Base-by-base conservation (phyloP, 2,888 invertebrate species). In the Mimas tiliae region DNA sequence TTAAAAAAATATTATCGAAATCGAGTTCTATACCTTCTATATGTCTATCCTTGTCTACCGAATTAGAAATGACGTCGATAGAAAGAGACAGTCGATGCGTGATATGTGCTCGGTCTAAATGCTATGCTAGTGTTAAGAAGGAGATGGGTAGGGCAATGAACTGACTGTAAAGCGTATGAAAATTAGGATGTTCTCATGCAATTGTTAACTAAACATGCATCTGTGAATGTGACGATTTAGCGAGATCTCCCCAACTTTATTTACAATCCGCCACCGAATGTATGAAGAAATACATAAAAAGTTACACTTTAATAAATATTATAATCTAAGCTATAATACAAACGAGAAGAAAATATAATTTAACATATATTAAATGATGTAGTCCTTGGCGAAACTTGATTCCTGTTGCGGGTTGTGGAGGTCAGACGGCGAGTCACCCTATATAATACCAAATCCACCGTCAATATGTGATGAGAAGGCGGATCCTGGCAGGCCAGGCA, bases 111-210 rank as follows among this genome's bases (percentile, higher is more conserved):
- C 53, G 68, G 34, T 65, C 64, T 68, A 68, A 42, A 45, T 63
- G 51, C 62, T 66, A 62, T 51, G 45, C 58, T 66, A 72, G 72
- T 77, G 75, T 81, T 77, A 80, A 81, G 90, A 88, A 91, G 89
- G 89, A 86, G 87, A 80, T 86, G 90, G 91, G 91, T 82, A 85
- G 90, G 89, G 88, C 88, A 78, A 69, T 74, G 72, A 69, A 72
- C 73, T 78, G 80, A 85, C 78, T 84, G 79, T 38, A 48, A 82
- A 76, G 82, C 83, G 78, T 77, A 76, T 79, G 79, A 73, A 69
- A 64, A 74, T 71, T 72, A 64, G 70, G 76, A 80, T 85, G 85
- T 85, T 72, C 65, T 78, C 93, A 92, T 92, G 93, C 93, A 89
- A 63, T 83, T 82, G 80, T 82, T 77, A 73, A 71, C 84, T 85